phyloP scores from a whole-genome alignment of 2,113 vertebrate species.

The Charadrius vociferus region DNA sequence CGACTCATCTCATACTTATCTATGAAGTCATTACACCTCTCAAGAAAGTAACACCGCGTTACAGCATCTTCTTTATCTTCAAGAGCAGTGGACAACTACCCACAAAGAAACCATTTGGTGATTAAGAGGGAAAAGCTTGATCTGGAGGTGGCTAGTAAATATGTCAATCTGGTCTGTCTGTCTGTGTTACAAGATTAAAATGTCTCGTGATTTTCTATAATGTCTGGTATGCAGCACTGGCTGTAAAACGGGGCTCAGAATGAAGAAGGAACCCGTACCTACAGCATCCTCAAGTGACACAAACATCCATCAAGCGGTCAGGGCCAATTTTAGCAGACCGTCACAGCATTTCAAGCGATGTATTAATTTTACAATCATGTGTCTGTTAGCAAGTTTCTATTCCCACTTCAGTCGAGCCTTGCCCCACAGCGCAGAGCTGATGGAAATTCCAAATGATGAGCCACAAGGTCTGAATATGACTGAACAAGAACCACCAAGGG shows the following conservation, averaged over 20 bases:
- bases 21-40: slow-evolving; percentile 60
- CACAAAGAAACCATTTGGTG: background rate
- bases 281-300: slow-evolving; percentile 25
- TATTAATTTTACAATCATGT: background rate
- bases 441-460: slow-evolving; percentile 40
- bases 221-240: background rate
- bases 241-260: background rate
- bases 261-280: background rate
- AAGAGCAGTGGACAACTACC: background rate
- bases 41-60: slow-evolving; percentile 29
- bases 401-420: background rate
- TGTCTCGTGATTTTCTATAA: background rate
- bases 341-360: background rate
- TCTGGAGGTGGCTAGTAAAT: background rate
- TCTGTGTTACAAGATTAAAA: background rate
- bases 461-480: slow-evolving; percentile 4
- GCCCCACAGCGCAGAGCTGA: background rate
- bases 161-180: background rate
- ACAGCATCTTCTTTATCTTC: slow-evolving; percentile 3
- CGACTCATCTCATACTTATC: slow-evolving; percentile 71
- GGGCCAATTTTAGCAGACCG: background rate
- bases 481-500: background rate
- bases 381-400: slow-evolving; percentile 32
- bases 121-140: background rate
- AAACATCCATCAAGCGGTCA: background rate